These are phyloP conservation scores for Glyptemys insculpta DNA, from an alignment of 2,797 vertebrate genomes.

Conservation along the genomic window DNA sequence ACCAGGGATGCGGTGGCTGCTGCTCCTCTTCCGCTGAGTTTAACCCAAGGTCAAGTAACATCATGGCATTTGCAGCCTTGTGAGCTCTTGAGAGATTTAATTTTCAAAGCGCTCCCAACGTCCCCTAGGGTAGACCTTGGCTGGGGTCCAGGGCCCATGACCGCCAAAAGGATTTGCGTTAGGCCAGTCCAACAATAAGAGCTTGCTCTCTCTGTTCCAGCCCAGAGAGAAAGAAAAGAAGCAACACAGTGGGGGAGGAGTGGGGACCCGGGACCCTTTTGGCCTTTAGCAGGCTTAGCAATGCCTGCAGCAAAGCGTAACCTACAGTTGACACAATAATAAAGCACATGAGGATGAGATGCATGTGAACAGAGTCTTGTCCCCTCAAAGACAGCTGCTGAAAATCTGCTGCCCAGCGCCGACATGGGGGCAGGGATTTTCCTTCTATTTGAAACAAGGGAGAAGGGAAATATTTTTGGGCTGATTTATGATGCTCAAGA, in stretches of 20 bases:
- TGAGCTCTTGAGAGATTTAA: conserved; percentile 63
- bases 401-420: neutral
- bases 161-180: conserved; percentile 17
- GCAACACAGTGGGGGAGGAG: neutral
- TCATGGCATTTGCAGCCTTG: conserved; percentile 46
- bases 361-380: neutral
- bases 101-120: conserved; percentile 60
- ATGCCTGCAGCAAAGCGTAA: conserved; percentile 38
- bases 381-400: conserved; percentile 2
- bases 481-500: neutral
- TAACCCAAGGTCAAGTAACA: conserved; percentile 65
- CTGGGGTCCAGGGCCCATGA: conserved; percentile 16
- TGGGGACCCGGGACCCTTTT: neutral
- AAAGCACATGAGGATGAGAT: neutral
- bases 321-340: neutral
- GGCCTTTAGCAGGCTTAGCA: conserved; percentile 17
- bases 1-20: neutral
- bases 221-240: neutral
- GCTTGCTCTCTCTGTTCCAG: conserved; percentile 17
- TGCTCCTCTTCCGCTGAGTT: conserved; percentile 31
- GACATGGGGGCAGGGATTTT: neutral
- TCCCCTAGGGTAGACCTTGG: conserved; percentile 56
- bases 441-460: neutral
- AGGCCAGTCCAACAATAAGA: neutral
- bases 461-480: neutral